Conservation (phyloP, 2,888 invertebrate genomes). For the Adela reaumurella region DNA sequence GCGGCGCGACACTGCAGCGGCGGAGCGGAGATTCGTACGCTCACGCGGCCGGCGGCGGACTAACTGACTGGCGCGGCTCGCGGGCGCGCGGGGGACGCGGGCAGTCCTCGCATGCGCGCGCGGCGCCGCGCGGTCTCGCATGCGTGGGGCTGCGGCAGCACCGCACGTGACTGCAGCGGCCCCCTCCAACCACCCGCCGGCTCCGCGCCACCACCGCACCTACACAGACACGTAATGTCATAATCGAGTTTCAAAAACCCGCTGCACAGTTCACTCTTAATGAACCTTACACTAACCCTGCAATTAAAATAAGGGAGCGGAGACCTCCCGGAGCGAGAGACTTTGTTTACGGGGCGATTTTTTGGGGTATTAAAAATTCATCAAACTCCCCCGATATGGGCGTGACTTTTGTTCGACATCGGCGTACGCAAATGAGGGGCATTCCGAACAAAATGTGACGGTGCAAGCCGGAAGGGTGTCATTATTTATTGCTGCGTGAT, state of each 20-base stretch:
- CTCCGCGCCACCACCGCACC: conserved; percentile 17
- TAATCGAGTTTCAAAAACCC: conserved; percentile 51
- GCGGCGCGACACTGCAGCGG: conserved; percentile 24
- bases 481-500: background rate
- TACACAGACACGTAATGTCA: conserved; percentile 25
- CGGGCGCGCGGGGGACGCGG: conserved; percentile 19
- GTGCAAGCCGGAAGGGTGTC: background rate
- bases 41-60: conserved; percentile 14
- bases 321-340: conserved; percentile 20
- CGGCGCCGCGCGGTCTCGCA: conserved; percentile 53
- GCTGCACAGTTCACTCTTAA: conserved; percentile 40
- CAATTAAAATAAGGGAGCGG: conserved; percentile 30
- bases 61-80: conserved; percentile 3
- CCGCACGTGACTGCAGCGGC: conserved; percentile 50
- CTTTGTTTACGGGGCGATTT: conserved; percentile 35
- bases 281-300: conserved; percentile 45
- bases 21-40: conserved; percentile 48
- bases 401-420: conserved; percentile 24
- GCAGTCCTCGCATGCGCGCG: conserved; percentile 27
- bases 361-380: conserved; percentile 39
- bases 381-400: conserved; percentile 25
- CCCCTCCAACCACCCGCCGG: conserved; percentile 48
- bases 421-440: background rate
- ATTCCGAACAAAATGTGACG: background rate
- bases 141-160: conserved; percentile 54